Conservation (phyloP, 1,140 invertebrate genomes). For the Lethrus apterus region DNA sequence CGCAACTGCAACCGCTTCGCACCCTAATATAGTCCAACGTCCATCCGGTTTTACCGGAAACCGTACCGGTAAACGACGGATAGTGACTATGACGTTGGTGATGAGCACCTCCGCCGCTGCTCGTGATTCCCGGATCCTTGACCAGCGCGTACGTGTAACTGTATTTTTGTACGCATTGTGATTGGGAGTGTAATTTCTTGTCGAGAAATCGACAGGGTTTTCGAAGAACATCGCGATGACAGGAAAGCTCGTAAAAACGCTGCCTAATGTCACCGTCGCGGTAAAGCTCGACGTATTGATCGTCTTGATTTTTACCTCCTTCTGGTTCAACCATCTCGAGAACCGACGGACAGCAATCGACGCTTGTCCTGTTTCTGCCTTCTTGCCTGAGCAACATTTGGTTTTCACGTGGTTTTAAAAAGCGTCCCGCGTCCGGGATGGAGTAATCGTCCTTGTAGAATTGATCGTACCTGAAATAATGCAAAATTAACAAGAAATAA, state of each 20-base stretch:
- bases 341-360: conserved; percentile 74
- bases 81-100: conserved; percentile 40
- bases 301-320: conserved; percentile 65
- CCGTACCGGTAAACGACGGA: conserved; percentile 45
- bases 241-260: conserved; percentile 73
- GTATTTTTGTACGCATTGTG: conserved; percentile 73
- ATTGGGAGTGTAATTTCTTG: conserved; percentile 56
- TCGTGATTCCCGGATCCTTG: conserved; percentile 37
- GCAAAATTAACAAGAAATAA: background rate
- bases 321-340: conserved; percentile 68
- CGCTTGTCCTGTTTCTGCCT: conserved; percentile 46
- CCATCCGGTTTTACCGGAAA: conserved; percentile 50
- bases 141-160: conserved; percentile 81
- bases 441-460: conserved; percentile 26
- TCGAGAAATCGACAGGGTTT: conserved; percentile 72
- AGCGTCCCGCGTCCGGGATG: conserved; percentile 28
- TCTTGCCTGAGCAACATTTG: conserved; percentile 54
- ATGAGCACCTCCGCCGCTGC: conserved; percentile 23
- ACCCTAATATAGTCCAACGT: conserved; percentile 75
- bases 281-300: conserved; percentile 69
- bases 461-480: conserved; percentile 26
- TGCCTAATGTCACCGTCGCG: conserved; percentile 57
- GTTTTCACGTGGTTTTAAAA: conserved; percentile 50
- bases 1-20: conserved; percentile 75
- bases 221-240: conserved; percentile 59